phyloP scores from a whole-genome alignment of 1,140 invertebrate species.

The Philaenus spumarius region DNA sequence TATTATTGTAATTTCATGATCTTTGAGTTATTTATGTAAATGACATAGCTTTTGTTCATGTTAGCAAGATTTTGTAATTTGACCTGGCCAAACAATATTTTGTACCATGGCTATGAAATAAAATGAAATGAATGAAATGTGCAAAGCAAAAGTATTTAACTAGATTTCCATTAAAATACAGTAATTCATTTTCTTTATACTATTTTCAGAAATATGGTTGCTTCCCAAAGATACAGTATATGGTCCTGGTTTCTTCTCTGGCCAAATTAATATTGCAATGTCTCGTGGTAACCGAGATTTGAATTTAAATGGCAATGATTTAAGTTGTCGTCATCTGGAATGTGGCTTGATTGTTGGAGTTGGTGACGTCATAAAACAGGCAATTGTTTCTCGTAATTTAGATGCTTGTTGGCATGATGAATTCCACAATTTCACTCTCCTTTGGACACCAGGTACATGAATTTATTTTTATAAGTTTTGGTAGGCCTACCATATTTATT shows the following conservation, averaged over 20 bases:
- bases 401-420: slow-evolving; percentile 19
- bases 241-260: slow-evolving; percentile 25
- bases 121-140: background rate
- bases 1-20: too few species aligned
- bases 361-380: background rate
- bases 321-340: slow-evolving; percentile 8
- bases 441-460: slow-evolving; percentile 34
- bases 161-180: too few species aligned
- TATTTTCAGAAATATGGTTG: slow-evolving; percentile 26
- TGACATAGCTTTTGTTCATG: too few species aligned
- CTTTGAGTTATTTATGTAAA: too few species aligned
- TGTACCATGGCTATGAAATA: too few species aligned
- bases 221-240: slow-evolving; percentile 24
- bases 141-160: too few species aligned
- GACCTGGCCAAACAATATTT: too few species aligned
- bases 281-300: slow-evolving; percentile 22
- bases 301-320: slow-evolving; percentile 2
- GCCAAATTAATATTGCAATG: slow-evolving; percentile 22
- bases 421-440: slow-evolving; percentile 37
- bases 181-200: too few species aligned
- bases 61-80: too few species aligned
- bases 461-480: too few species aligned
- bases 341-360: slow-evolving; percentile 10
- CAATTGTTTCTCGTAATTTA: background rate
- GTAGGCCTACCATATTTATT: too few species aligned